Conservation (phyloP, 2,113 vertebrate species). For the Pachyramphus minor region DNA sequence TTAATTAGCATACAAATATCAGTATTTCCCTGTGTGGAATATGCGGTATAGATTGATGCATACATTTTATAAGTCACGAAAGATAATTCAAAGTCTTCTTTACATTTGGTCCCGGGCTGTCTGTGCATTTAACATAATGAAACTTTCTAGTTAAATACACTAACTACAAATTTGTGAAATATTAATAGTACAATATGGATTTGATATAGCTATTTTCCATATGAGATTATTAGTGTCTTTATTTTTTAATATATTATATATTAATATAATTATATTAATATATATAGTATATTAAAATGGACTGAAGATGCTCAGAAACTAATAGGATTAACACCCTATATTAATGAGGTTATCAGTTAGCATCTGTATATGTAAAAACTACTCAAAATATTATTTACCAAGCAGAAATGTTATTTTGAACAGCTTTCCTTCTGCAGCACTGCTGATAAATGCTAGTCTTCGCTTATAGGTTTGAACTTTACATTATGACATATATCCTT, state of each 20-base stretch:
- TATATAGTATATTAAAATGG: neutral
- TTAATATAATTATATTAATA: no score
- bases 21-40: neutral
- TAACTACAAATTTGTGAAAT: neutral
- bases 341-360: neutral
- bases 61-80: neutral
- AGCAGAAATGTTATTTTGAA: neutral
- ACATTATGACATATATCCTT: neutral
- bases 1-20: conserved; percentile 55
- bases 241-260: neutral
- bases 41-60: neutral
- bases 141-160: neutral
- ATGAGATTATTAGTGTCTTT: neutral
- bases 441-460: accelerated
- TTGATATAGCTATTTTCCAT: neutral
- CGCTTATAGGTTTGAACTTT: neutral
- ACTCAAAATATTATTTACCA: neutral
- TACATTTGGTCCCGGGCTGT: neutral
- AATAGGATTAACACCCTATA: neutral
- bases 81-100: neutral
- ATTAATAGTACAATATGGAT: neutral
- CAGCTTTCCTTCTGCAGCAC: neutral
- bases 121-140: neutral
- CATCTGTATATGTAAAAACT: neutral
- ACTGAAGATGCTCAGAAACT: neutral